A percentile compares a stretch with the other conserved stretches of the same genome.
phyloP scores from a whole-genome alignment of 2,888 invertebrate genomes.

The Drepana falcataria region DNA sequence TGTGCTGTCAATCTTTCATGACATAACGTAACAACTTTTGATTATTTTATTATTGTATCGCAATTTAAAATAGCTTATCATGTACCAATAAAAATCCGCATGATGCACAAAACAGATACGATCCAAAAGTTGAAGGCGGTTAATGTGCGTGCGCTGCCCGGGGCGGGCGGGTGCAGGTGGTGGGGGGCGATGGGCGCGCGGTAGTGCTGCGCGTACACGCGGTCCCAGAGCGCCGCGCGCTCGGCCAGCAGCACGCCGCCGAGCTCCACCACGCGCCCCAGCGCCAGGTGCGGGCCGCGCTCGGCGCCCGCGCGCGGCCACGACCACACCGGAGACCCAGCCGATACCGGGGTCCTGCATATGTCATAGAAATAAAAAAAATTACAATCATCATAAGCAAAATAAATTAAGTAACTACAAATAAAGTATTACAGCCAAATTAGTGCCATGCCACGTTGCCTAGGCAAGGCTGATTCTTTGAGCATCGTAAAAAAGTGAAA shows the following conservation, averaged over 20 bases:
- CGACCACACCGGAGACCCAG: constrained; percentile 20
- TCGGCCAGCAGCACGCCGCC: constrained; percentile 20
- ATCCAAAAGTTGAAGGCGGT: not conserved
- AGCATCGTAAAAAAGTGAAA: too few relatives aligned
- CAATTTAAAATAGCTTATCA: too few relatives aligned
- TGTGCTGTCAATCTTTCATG: too few relatives aligned
- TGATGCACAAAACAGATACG: not conserved
- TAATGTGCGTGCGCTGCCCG: not conserved
- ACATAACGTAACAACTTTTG: too few relatives aligned
- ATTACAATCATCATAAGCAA: too few relatives aligned
- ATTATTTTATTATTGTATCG: too few relatives aligned
- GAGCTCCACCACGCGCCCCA: constrained; percentile 25
- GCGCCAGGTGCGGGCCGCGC: constrained; percentile 33
- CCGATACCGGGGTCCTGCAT: constrained; percentile 35
- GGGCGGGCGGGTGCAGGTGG: not conserved
- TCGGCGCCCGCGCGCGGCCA: constrained; percentile 32
- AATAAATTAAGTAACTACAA: too few relatives aligned
- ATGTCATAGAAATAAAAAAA: too few relatives aligned
- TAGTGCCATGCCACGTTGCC: too few relatives aligned
- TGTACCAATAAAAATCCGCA: too few relatives aligned
- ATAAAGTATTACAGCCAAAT: too few relatives aligned
- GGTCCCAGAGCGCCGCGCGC: constrained; percentile 35
- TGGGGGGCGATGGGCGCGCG: constrained; percentile 27
- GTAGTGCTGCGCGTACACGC: constrained; percentile 37
- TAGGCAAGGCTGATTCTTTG: too few relatives aligned